A percentile compares a stretch with the other conserved stretches of the same genome.
Conservation (phyloP, 1,140 invertebrate species). For the Drosophila serrata region DNA sequence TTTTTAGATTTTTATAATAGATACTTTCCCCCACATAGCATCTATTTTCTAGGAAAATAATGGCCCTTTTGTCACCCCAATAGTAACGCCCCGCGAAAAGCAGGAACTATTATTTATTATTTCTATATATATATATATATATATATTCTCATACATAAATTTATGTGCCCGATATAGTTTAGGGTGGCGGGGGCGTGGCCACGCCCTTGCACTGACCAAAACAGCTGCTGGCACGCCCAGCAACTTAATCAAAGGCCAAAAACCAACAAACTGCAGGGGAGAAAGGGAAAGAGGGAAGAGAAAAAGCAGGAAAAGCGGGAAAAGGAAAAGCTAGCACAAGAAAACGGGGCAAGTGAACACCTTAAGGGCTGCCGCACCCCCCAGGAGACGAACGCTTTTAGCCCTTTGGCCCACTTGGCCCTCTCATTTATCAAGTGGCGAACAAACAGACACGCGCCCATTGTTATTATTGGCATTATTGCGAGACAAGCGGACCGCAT, state of each 20-base stretch:
- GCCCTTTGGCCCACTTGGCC: constrained; percentile 35
- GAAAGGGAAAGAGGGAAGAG: not conserved
- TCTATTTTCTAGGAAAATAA: not conserved
- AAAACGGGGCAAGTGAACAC: constrained; percentile 53
- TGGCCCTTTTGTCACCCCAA: constrained; percentile 2
- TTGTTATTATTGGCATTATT: constrained; percentile 79
- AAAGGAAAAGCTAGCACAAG: not conserved
- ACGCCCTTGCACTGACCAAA: constrained; percentile 36
- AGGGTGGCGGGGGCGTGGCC: constrained; percentile 14
- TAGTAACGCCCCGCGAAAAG: not conserved
- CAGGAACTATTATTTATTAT: constrained; percentile 10
- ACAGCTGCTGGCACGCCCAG: constrained; percentile 71
- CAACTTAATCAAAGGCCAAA: constrained; percentile 69
- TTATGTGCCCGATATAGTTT: constrained; percentile 1
- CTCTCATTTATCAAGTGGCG: constrained; percentile 75
- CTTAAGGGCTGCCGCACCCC: constrained; percentile 20
- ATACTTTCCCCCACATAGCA: not conserved
- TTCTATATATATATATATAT: not conserved
- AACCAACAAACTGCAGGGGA: not conserved
- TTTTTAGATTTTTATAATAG: not conserved
- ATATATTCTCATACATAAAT: constrained; percentile 1
- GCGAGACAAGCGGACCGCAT: constrained; percentile 51
- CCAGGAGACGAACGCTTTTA: not conserved
- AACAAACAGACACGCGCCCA: constrained; percentile 67
- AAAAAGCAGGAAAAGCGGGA: not conserved